Evolutionary conservation across 30 jellyfish, hydroid and myxozoan species (phyloP), one percentile per base, ranked within the genome.

Genomic region (Clytia hemisphaerica): DNA sequence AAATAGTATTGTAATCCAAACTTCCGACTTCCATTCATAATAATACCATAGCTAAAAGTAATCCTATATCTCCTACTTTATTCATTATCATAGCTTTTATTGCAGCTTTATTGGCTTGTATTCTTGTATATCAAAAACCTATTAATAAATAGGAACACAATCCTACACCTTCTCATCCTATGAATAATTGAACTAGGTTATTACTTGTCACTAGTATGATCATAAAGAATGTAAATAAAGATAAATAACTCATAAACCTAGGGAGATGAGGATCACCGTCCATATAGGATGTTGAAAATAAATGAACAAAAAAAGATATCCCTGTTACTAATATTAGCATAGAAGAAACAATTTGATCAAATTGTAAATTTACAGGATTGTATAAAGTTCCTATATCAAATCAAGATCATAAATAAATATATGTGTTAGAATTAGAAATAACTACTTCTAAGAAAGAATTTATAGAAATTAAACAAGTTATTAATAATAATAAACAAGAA

Each of bases 161-260:
- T 3, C 92, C 92, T 1, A 77, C 92, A 12, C 92, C 92, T 34
- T 77, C 92, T 36, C 92, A 77, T 6, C 92, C 92, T 1, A 77
- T 57, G 36, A 73, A 77, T 36, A 77, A 26, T 33, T 48, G 77
- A 32, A 67, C 31, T 32, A 44, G 47, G 66, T 77, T 77, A 6
- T 38, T 45, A 32, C 69, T 30, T 3, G 72, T n/a, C 21, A 77
- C 92, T 25, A 77, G 42, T 1, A 61, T 29, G 6, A 61, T n/a
- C 80, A 61, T 61, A 48, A 76, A 76, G 45, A 76, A 61, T 2
- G 73, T 63, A 37, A 76, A 63, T 35, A 64, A 1, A 34, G 71
- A 65, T 19, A 55, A 2, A 32, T 65, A 77, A 0, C 51, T 54
- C 77, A 73, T 57, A 54, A 57, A 73, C n/a, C 85, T 51, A 2